phyloP scores from a whole-genome alignment of 2,113 vertebrate genomes.

The Malurus cyaneus region DNA sequence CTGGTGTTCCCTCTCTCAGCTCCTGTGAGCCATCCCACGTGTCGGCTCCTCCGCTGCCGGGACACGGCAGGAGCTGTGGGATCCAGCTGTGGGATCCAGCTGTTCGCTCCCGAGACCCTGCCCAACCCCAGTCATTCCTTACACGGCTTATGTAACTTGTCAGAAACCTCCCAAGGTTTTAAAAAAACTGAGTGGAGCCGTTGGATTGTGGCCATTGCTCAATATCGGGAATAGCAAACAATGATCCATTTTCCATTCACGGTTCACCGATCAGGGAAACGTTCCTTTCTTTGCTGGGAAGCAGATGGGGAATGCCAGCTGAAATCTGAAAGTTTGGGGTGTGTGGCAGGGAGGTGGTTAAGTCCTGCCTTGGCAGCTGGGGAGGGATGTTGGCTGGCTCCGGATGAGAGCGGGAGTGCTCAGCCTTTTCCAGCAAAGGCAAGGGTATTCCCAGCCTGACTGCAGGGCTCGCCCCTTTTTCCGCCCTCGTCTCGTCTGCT shows the following conservation, averaged over 20 bases:
- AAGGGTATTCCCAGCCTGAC: constrained; percentile 30
- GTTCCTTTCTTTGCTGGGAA: rapidly evolving
- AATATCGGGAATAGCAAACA: not conserved
- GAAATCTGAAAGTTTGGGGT: rapidly evolving
- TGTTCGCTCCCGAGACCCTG: not conserved
- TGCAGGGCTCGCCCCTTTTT: not conserved
- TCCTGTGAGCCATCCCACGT: not conserved
- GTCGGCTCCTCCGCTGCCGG: rapidly evolving
- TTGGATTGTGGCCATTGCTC: not conserved
- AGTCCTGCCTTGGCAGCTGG: not conserved
- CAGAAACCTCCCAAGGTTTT: not conserved
- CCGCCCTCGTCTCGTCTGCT: not conserved
- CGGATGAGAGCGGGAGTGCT: not conserved
- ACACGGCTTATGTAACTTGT: not conserved
- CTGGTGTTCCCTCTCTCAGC: rapidly evolving
- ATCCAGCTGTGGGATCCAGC: not conserved
- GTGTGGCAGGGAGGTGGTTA: not conserved
- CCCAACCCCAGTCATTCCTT: not conserved
- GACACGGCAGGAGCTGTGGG: rapidly evolving
- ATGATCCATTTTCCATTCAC: rapidly evolving
- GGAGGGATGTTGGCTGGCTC: not conserved
- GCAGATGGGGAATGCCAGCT: not conserved
- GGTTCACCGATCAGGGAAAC: rapidly evolving
- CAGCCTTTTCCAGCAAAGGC: constrained; percentile 9
- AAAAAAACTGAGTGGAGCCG: rapidly evolving